A percentile compares a stretch with the other conserved stretches of the same genome.
phyloP scores from a whole-genome alignment of 2,797 vertebrate species.

The Scolopax bukidnonensis region DNA sequence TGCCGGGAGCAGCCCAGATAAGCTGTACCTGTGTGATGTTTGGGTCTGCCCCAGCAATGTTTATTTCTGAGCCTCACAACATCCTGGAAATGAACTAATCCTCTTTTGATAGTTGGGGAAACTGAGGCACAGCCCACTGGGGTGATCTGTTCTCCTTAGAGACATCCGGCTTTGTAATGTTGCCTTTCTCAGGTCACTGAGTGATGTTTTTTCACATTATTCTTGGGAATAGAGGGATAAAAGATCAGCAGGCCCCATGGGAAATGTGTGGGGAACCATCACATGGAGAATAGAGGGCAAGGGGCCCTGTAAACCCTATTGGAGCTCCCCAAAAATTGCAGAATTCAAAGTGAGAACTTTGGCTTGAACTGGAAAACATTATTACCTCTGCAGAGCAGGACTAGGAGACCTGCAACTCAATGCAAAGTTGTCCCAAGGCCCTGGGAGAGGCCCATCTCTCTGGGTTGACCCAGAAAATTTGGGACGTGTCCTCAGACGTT shows the following conservation, averaged over 20 bases:
- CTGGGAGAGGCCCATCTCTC: background rate
- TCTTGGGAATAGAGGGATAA: background rate
- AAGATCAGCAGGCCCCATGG: background rate
- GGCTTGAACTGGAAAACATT: background rate
- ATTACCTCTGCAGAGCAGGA: background rate
- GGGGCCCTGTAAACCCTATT: background rate
- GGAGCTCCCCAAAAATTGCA: background rate
- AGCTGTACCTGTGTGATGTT: background rate
- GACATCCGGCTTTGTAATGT: background rate
- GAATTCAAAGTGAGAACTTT: background rate
- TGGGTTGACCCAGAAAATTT: background rate
- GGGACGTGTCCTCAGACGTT: background rate
- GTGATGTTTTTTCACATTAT: background rate
- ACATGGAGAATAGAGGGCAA: background rate
- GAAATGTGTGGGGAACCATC: background rate
- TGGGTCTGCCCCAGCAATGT: background rate
- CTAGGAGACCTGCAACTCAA: background rate
- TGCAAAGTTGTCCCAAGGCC: background rate
- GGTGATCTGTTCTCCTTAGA: background rate
- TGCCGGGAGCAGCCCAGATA: background rate
- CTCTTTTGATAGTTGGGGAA: background rate
- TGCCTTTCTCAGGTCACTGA: background rate
- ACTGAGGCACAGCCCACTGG: background rate
- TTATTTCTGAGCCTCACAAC: background rate
- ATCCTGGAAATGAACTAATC: constrained; percentile 16